Conservation (phyloP, 2,888 invertebrate genomes). For the Hymenopus coronatus region DNA sequence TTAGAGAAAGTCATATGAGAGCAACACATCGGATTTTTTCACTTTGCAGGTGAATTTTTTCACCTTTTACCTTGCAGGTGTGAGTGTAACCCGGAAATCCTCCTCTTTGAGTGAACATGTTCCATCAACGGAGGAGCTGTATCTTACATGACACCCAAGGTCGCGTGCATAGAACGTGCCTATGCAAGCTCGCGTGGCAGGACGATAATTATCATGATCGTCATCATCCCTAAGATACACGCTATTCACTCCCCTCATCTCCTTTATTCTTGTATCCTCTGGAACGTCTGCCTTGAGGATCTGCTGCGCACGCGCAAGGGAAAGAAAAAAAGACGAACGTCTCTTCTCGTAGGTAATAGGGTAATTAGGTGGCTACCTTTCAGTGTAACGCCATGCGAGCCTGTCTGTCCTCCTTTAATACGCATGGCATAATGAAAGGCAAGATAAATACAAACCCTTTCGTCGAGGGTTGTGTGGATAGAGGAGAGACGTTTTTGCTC, state of each 20-base stretch:
- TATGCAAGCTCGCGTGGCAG: background rate
- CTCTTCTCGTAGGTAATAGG: background rate
- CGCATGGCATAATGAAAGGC: background rate
- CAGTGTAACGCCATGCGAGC: background rate
- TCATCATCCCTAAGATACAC: background rate
- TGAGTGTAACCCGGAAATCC: background rate
- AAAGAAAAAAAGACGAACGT: background rate
- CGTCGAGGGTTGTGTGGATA: background rate
- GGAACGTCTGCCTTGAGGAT: background rate
- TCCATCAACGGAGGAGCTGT: too few relatives aligned
- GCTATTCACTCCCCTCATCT: background rate
- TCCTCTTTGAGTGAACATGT: background rate
- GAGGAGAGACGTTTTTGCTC: background rate
- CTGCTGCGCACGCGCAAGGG: background rate
- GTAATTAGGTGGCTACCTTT: background rate
- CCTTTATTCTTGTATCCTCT: background rate
- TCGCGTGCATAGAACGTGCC: conserved; percentile 7
- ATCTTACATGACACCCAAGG: background rate
- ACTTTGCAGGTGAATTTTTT: background rate
- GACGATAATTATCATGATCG: background rate
- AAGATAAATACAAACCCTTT: background rate
- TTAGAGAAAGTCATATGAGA: too few relatives aligned
- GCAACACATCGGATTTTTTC: too few relatives aligned
- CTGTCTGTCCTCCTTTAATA: background rate
- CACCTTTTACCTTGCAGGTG: background rate